Percentiles rank a stretch among this genome's conserved stretches.
Evolutionary conservation across 2,888 invertebrate genomes (phyloP).

Genomic region (Atherix ibis): DNA sequence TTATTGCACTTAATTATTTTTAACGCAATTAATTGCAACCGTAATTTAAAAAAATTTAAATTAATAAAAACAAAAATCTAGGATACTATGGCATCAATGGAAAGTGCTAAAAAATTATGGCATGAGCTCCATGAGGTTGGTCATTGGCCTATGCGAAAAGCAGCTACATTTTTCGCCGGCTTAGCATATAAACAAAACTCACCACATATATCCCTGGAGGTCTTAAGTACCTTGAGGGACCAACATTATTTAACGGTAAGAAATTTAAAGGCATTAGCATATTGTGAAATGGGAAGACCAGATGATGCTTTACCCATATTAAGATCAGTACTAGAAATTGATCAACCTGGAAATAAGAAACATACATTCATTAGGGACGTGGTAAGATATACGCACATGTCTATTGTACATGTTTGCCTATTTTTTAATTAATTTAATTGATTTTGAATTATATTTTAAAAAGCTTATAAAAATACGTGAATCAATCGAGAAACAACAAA

Average conservation of each 20-base stretch:
- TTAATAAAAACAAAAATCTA: too few species aligned
- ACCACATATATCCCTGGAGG: slow-evolving; percentile 51
- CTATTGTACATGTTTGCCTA: slow-evolving; percentile 3
- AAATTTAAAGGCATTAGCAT: slow-evolving; percentile 49
- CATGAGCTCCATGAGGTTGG: slow-evolving; percentile 40
- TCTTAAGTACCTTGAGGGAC: slow-evolving; percentile 37
- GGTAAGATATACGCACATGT: slow-evolving; percentile 28
- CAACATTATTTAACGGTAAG: slow-evolving; percentile 50
- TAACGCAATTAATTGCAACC: too few species aligned
- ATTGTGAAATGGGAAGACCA: slow-evolving; percentile 42
- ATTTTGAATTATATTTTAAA: slow-evolving; percentile 2
- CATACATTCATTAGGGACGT: slow-evolving; percentile 48
- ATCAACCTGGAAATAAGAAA: slow-evolving; percentile 36
- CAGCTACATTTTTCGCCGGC: slow-evolving; percentile 44
- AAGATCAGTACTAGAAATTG: slow-evolving; percentile 39
- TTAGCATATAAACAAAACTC: slow-evolving; percentile 52
- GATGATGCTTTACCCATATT: slow-evolving; percentile 48
- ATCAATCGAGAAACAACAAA: slow-evolving; percentile 34
- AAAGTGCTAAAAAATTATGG: slow-evolving; percentile 47
- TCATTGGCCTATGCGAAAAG: slow-evolving; percentile 42
- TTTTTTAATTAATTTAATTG: slow-evolving; percentile 4
- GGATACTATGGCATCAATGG: slow-evolving; percentile 52
- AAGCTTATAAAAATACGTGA: slow-evolving; percentile 34
- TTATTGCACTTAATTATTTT: too few species aligned
- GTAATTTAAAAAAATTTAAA: too few species aligned